phyloP scores from a whole-genome alignment of 2,888 invertebrate genomes.

The Candidula unifasciata region DNA sequence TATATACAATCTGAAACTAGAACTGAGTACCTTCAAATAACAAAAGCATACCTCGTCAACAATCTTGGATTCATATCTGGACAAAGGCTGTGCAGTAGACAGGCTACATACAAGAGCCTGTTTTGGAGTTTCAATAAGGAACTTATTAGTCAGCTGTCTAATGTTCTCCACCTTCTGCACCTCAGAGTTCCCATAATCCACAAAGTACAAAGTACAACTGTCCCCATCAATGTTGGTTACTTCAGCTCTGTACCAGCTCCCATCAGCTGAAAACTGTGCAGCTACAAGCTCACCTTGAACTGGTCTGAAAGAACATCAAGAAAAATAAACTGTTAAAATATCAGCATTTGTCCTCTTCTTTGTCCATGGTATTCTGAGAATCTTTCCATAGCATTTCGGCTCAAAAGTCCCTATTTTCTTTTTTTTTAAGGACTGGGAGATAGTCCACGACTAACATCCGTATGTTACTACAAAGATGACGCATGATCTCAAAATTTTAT shows the following conservation, averaged over 20 bases:
- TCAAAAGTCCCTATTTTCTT: too few species aligned
- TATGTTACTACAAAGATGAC: too few species aligned
- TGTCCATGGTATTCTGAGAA: too few species aligned
- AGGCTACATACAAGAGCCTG: constrained; percentile 61
- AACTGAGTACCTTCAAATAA: neutral
- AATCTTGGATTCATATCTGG: neutral
- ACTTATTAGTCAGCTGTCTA: constrained; percentile 52
- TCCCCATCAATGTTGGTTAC: constrained; percentile 56
- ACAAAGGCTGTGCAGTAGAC: constrained; percentile 39
- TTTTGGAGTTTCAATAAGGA: constrained; percentile 56
- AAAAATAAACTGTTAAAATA: too few species aligned
- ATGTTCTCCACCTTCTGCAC: constrained; percentile 54
- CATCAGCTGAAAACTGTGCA: constrained; percentile 58
- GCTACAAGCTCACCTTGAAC: constrained; percentile 64
- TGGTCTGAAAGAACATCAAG: constrained; percentile 50
- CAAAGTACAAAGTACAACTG: constrained; percentile 63
- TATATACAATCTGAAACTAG: neutral
- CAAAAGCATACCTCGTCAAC: constrained; percentile 22
- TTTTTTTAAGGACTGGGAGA: too few species aligned
- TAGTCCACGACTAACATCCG: too few species aligned
- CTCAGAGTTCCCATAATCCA: constrained; percentile 75
- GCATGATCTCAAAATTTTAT: too few species aligned
- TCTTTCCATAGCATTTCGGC: too few species aligned
- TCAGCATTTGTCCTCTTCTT: too few species aligned
- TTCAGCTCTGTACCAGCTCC: constrained; percentile 65